Evolutionary conservation across 2,113 vertebrate species (phyloP).

Genomic region (Felis catus): DNA sequence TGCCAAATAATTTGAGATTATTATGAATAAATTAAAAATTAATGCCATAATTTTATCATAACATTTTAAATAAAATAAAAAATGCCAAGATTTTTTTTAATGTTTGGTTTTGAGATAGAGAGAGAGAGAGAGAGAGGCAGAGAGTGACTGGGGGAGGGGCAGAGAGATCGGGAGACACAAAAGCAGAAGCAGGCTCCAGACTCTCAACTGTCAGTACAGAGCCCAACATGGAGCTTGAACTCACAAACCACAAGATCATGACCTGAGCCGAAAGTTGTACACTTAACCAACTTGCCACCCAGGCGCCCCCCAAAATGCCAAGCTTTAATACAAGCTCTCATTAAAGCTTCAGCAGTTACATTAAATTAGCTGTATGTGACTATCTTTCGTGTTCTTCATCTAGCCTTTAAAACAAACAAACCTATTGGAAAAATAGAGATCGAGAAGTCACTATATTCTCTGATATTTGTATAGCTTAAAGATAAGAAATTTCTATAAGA

Average conservation of each 20-base stretch:
- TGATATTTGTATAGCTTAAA: not conserved
- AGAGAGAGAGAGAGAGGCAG: too few species aligned
- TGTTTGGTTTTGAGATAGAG: too few species aligned
- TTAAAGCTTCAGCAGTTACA: not conserved
- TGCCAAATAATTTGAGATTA: not conserved
- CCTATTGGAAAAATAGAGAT: constrained; percentile 37
- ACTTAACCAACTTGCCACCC: too few species aligned
- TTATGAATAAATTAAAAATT: not conserved
- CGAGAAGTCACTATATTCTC: not conserved
- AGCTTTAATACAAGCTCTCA: not conserved
- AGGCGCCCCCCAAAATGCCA: not conserved
- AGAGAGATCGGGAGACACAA: too few species aligned
- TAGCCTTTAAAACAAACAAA: constrained; percentile 11
- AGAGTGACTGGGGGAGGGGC: too few species aligned
- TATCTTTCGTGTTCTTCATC: not conserved
- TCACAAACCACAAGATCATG: too few species aligned
- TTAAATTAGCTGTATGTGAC: not conserved
- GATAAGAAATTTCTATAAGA: not conserved
- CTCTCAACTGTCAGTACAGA: too few species aligned
- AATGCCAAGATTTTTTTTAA: not conserved
- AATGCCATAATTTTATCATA: not conserved
- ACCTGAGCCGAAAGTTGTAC: too few species aligned
- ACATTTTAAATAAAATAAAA: not conserved
- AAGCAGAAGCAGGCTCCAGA: too few species aligned
- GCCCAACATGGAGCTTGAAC: too few species aligned